phyloP scores from a whole-genome alignment of 1,140 invertebrate species.

The Cardiocondyla obscurior region DNA sequence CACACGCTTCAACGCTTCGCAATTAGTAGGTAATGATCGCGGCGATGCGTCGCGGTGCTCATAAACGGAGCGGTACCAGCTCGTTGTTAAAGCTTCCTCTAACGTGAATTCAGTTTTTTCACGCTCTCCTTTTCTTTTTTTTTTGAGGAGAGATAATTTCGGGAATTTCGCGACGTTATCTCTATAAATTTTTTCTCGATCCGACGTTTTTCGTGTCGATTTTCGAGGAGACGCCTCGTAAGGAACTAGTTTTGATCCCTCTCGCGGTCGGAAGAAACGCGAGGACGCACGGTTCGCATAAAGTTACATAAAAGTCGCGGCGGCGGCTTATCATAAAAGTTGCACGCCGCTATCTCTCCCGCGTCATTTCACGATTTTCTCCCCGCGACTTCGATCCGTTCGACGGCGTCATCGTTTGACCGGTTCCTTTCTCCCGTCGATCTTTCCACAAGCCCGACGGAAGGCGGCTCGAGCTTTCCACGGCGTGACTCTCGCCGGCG shows the following conservation, averaged over 20 bases:
- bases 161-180: background rate
- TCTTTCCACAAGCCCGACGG: slow-evolving; percentile 53
- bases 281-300: slow-evolving; percentile 10
- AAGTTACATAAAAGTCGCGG: no score
- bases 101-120: slow-evolving; percentile 10
- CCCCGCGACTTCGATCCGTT: slow-evolving; percentile 7
- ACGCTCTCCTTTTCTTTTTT: no score
- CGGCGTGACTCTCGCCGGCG: background rate
- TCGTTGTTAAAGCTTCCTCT: slow-evolving; percentile 18
- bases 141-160: no score
- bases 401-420: background rate
- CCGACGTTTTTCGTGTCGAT: background rate
- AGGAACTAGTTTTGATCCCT: background rate
- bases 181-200: no score
- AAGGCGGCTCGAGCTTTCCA: background rate
- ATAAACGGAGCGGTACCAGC: background rate
- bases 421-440: slow-evolving; percentile 41
- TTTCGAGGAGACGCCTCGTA: no score
- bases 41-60: background rate
- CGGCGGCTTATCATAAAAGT: slow-evolving; percentile 56
- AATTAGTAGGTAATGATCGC: slow-evolving; percentile 12
- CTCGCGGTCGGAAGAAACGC: background rate
- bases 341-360: slow-evolving; percentile 39
- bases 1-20: background rate
- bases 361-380: slow-evolving; percentile 61